Base-by-base conservation (phyloP, 2,888 invertebrate genomes). In the Andrena dorsata region DNA sequence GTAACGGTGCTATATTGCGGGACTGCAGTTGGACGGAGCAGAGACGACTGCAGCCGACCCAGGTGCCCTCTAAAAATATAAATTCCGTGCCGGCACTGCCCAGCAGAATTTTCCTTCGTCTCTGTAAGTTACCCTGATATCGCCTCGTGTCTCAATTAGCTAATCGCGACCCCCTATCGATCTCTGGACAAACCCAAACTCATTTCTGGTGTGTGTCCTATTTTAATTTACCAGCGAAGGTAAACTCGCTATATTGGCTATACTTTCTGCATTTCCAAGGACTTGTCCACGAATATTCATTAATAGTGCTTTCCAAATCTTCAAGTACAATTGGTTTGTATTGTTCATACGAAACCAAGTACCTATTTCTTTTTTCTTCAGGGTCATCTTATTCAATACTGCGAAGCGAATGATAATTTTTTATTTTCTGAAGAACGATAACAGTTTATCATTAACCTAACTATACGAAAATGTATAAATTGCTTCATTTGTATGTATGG, bases 61-160 rank as follows among this genome's bases (percentile, higher is more conserved):
- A 91, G 92, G 92, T 92, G 90, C 91, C 91, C 93, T 93, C 93
- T 93, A 93, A 93, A 93, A 93, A 93, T 93, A 93, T 92, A 90
- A 91, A 91, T 92, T 92, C 90, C 90, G 88, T 88, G 89, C 91
- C 92, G 92, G 90, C 90, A 89, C 90, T 90, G 88, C 86, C 89
- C 85, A 87, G 87, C 85, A 86, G 85, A 88, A 80, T 87, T 88
- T 86, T 87, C 84, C 77, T 69, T 79, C 60, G 77, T 76, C 82
- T 74, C 82, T 74, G 86, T 89, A 88, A 86, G 88, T 87, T 80
- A 82, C 73, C 71, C 81, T 74, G 79, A 79, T 89, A 82, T 86
- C 78, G 81, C 77, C 81, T 85, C 77, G 82, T 76, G 65, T 84
- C 77, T 82, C 76, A 78, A 86, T 86, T 84, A 85, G 82, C 80